Evolutionary conservation across 2,113 vertebrate genomes (phyloP), one percentile per base, ranked within the genome.

Genomic region (Herpailurus yagouaroundi): DNA sequence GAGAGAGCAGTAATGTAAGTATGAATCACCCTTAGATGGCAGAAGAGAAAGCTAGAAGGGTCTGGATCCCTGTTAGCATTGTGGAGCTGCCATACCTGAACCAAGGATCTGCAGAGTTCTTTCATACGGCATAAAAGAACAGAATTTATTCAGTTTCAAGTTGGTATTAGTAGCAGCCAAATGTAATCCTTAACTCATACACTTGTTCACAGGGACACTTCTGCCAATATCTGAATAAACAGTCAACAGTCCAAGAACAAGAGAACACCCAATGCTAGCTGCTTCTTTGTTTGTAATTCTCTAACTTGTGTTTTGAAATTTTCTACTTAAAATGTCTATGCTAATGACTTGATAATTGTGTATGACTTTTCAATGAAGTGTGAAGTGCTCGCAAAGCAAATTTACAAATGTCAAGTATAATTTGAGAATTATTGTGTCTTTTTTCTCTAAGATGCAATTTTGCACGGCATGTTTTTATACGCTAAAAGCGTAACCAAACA

Each of bases 321-420:
- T 97, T 38, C 38, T 95, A 52, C 83, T 96, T 82, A 95, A 96
- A 89, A 91, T 79, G 82, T 91, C 82, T 97, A 45, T 66, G 86
- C 57, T 97, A 97, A 97, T 96, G 95, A 95, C 50, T 48, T 93
- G 55, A 74, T 97, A 96, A 96, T 55, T 89, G 95, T 96, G 95
- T 95, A 94, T 74, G 71, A 96, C 82, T 97, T 97, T 89, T 94
- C 96, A 74, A 89, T 93, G 77, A 95, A 89, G 73, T 96, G 55
- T 93, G 87, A 98, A 97, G 69, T 52, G 41, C 87, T 92, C 16
- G 0, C 63, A 96, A 80, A 88, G 79, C 88, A 97, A 92, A 97
- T 97, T 94, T 83, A 92, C 57, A 94, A 95, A 96, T 69, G 84
- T 94, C 90, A 96, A 97, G 73, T 66, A 85, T 36, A 96, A 88